Conservation (phyloP, 2,797 vertebrate species). For the Discoglossus pictus region DNA sequence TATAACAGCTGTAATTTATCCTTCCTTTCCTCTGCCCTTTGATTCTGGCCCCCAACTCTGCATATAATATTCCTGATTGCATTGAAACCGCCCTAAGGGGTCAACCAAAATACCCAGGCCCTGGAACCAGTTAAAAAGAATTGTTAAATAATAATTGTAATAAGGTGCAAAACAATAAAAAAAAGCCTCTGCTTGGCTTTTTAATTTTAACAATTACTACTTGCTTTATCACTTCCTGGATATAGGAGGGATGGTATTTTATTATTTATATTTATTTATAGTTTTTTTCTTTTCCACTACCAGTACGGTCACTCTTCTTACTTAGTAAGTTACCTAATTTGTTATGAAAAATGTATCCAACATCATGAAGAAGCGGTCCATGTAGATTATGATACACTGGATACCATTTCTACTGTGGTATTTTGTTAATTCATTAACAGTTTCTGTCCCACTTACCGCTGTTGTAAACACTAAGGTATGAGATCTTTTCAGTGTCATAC, state of each 20-base stretch:
- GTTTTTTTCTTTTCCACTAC: too few species aligned
- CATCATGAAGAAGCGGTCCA: too few species aligned
- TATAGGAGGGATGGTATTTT: neutral
- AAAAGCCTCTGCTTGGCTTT: neutral
- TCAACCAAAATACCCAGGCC: constrained; percentile 81
- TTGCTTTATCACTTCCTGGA: neutral
- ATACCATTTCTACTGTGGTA: too few species aligned
- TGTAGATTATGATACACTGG: too few species aligned
- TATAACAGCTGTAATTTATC: constrained; percentile 73
- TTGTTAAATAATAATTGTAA: constrained; percentile 71
- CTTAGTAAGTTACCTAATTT: too few species aligned
- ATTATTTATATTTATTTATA: too few species aligned
- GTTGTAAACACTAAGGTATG: too few species aligned
- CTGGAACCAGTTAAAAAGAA: constrained; percentile 92
- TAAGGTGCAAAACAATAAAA: constrained; percentile 55
- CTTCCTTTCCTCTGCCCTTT: constrained; percentile 68
- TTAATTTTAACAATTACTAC: neutral
- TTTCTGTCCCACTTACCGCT: too few species aligned
- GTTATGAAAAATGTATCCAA: too few species aligned
- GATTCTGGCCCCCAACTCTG: constrained; percentile 70
- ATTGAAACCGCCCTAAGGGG: constrained; percentile 77
- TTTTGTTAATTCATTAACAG: too few species aligned
- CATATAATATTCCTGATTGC: constrained; percentile 79
- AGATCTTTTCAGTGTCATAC: too few species aligned
- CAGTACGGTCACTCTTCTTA: too few species aligned